phyloP scores from a whole-genome alignment of 2,797 vertebrate species.

The Falco concolor region DNA sequence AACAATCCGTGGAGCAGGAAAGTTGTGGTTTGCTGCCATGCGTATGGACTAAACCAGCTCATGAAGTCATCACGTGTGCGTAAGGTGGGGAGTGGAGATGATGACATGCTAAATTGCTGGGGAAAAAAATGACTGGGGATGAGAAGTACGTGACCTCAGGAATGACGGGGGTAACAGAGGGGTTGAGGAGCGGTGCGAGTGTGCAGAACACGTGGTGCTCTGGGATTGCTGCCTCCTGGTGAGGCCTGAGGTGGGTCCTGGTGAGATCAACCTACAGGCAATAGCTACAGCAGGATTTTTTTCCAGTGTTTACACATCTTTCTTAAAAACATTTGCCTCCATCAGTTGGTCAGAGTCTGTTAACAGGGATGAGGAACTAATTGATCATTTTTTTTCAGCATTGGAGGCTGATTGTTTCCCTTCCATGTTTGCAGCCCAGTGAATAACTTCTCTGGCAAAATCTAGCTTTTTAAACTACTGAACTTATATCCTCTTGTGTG shows the following conservation, averaged over 20 bases:
- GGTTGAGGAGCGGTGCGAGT: neutral
- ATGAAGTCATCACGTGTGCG: neutral
- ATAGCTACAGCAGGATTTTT: neutral
- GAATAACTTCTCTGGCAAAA: neutral
- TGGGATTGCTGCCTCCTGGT: neutral
- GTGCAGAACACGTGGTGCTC: neutral
- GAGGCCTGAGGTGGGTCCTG: neutral
- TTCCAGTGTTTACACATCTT: neutral
- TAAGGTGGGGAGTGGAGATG: neutral
- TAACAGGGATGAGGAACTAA: neutral
- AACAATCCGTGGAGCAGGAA: neutral
- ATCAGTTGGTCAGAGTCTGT: neutral
- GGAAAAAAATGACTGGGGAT: neutral
- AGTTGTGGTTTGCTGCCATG: neutral
- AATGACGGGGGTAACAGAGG: neutral
- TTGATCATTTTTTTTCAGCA: neutral
- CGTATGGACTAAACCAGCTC: neutral
- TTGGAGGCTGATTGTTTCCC: neutral
- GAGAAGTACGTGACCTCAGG: neutral
- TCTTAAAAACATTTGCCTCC: neutral
- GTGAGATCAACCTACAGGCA: rapidly evolving
- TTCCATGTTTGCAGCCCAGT: rapidly evolving
- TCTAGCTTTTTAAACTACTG: neutral
- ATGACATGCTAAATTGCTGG: neutral
- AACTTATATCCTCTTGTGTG: neutral